These are phyloP conservation scores for Corythucha ciliata DNA, from an alignment of 2,888 invertebrate species.

Conservation along the genomic window DNA sequence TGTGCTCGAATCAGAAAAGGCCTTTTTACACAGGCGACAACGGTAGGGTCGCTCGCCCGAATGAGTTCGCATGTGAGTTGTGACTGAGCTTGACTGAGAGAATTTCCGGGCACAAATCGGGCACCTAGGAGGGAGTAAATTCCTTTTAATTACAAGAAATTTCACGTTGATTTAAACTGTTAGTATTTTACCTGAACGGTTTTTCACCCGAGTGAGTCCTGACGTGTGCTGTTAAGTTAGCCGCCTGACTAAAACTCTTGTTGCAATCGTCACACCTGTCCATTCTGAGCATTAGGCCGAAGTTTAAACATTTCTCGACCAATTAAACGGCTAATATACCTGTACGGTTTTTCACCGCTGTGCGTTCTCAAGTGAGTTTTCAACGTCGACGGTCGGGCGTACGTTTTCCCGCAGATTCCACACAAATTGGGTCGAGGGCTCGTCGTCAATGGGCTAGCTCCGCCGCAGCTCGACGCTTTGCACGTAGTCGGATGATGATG, in stretches of 20 bases:
- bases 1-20: slow-evolving; percentile 97
- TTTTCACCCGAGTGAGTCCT: slow-evolving; percentile 96
- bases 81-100: slow-evolving; percentile 90
- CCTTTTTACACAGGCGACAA: slow-evolving; percentile 93
- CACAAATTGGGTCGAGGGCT: slow-evolving; percentile 75
- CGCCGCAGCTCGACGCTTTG: slow-evolving; percentile 5
- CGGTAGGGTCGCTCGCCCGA: slow-evolving; percentile 95
- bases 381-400: slow-evolving; percentile 90
- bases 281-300: slow-evolving; percentile 38
- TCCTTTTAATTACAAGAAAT: not conserved
- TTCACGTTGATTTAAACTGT: slow-evolving; percentile 2
- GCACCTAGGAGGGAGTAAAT: slow-evolving; percentile 56
- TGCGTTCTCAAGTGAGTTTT: slow-evolving; percentile 96
- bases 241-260: slow-evolving; percentile 96
- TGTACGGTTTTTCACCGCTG: slow-evolving; percentile 87
- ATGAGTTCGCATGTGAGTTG: slow-evolving; percentile 99
- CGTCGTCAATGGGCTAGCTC: slow-evolving; percentile 15
- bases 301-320: slow-evolving; percentile 18
- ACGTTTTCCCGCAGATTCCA: slow-evolving; percentile 59
- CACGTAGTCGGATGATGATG: slow-evolving; percentile 37
- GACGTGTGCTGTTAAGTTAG: slow-evolving; percentile 95
- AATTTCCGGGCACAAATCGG: slow-evolving; percentile 94
- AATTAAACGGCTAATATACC: slow-evolving; percentile 39
- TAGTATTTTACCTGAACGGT: slow-evolving; percentile 55
- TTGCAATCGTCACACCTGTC: slow-evolving; percentile 74